These are phyloP conservation scores for Delia radicum DNA, from an alignment of 1,140 invertebrate species.

Conservation along the genomic window DNA sequence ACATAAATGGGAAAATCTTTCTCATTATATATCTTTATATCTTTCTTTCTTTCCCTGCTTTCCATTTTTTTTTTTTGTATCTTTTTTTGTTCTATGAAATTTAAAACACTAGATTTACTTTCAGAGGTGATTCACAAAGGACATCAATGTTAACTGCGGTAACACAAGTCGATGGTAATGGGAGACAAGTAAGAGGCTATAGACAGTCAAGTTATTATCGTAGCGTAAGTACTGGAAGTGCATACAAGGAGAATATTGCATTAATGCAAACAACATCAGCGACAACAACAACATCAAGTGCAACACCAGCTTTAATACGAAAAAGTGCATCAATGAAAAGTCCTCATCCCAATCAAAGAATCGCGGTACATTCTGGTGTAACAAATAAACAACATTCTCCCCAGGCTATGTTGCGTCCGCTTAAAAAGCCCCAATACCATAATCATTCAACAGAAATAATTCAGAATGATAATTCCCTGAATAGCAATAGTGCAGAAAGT, in stretches of 20 bases:
- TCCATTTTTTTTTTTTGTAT: neutral
- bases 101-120: conserved; percentile 15
- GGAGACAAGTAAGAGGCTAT: conserved; percentile 40
- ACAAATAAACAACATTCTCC: neutral
- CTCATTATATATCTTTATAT: neutral
- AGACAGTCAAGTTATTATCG: conserved; percentile 52
- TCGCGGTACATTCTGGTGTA: too few relatives aligned
- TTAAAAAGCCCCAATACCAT: neutral
- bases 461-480: neutral
- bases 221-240: conserved; percentile 38
- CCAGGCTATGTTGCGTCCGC: neutral
- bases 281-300: neutral
- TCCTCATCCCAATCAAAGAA: conserved; percentile 36
- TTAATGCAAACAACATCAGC: conserved; percentile 37
- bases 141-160: conserved; percentile 52
- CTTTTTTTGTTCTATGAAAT: neutral
- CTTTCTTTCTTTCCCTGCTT: conserved; percentile 23
- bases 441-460: conserved; percentile 10
- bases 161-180: conserved; percentile 46
- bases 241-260: conserved; percentile 45
- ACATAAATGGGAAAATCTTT: too few relatives aligned
- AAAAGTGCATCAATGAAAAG: conserved; percentile 42
- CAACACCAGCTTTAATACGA: conserved; percentile 38
- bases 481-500: neutral
- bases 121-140: conserved; percentile 50